phyloP scores from a whole-genome alignment of 2,113 vertebrate genomes.

The Otolemur garnettii region DNA sequence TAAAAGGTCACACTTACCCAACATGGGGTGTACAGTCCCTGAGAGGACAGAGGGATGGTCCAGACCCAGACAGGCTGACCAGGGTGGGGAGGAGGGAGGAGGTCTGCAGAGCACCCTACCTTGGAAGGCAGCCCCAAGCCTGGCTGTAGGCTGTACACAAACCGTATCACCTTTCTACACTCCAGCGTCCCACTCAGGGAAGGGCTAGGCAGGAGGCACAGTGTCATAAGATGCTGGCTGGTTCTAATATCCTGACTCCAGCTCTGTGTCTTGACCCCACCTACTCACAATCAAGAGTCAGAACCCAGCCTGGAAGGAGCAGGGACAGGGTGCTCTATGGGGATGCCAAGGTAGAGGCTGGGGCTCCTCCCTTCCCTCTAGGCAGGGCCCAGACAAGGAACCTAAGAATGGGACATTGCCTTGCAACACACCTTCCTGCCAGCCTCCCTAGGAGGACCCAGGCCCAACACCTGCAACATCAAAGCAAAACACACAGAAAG shows the following conservation, averaged over 20 bases:
- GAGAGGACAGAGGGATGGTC: neutral
- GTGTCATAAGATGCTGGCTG: neutral
- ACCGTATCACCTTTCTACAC: too few species aligned
- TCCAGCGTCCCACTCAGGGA: neutral
- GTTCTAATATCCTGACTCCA: neutral
- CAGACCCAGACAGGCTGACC: too few species aligned
- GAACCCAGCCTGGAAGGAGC: neutral
- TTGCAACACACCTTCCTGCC: neutral
- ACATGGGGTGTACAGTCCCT: fast-evolving
- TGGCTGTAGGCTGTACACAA: fast-evolving
- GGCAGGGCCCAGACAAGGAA: neutral
- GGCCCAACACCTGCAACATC: neutral
- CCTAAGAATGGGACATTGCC: too few species aligned
- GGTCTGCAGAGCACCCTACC: too few species aligned
- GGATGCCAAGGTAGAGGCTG: neutral
- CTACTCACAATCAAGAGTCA: neutral
- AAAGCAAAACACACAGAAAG: neutral
- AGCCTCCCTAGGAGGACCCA: neutral
- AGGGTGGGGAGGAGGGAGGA: too few species aligned
- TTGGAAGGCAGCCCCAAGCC: neutral
- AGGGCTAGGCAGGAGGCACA: fast-evolving
- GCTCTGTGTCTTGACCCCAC: neutral
- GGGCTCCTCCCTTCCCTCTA: neutral
- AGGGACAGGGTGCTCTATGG: neutral
- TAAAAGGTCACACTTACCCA: neutral